Evolutionary conservation across 1,140 invertebrate species (phyloP).

Genomic region (Drosophila tani): DNA sequence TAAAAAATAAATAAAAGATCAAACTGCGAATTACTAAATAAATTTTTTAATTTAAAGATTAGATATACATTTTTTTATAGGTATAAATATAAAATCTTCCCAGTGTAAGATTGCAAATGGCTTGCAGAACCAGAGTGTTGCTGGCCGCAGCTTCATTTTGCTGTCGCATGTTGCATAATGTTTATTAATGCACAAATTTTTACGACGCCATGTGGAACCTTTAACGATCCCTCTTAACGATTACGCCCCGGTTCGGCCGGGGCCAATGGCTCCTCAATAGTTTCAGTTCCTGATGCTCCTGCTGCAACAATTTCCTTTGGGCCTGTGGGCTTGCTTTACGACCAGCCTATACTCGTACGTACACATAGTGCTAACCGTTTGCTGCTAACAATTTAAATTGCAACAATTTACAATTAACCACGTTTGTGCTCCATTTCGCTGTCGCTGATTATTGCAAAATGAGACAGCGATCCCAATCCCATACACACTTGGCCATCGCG

Average conservation of each 20-base stretch:
- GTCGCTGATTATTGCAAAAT: constrained; percentile 70
- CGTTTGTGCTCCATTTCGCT: constrained; percentile 81
- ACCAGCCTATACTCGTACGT: constrained; percentile 26
- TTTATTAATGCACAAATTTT: constrained; percentile 81
- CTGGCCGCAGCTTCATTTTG: constrained; percentile 54
- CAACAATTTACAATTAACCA: constrained; percentile 83
- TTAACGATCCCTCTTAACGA: constrained; percentile 73
- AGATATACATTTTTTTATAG: no score
- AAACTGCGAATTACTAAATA: no score
- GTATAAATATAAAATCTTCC: neutral
- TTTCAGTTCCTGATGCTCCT: constrained; percentile 18
- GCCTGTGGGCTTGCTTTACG: constrained; percentile 45
- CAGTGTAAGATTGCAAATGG: constrained; percentile 29
- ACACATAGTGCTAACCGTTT: constrained; percentile 55
- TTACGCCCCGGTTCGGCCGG: constrained; percentile 35
- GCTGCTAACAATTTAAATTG: constrained; percentile 78
- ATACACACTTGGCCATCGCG: constrained; percentile 39
- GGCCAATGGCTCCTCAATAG: constrained; percentile 53
- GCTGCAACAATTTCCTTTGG: constrained; percentile 56
- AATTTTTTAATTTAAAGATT: neutral
- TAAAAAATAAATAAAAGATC: neutral
- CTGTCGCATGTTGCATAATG: constrained; percentile 74
- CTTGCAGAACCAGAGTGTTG: constrained; percentile 13
- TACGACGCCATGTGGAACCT: constrained; percentile 60
- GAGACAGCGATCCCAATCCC: constrained; percentile 50